Evolutionary conservation across 2,113 vertebrate genomes (phyloP).

Genomic region (Phylloscopus trochiloides): DNA sequence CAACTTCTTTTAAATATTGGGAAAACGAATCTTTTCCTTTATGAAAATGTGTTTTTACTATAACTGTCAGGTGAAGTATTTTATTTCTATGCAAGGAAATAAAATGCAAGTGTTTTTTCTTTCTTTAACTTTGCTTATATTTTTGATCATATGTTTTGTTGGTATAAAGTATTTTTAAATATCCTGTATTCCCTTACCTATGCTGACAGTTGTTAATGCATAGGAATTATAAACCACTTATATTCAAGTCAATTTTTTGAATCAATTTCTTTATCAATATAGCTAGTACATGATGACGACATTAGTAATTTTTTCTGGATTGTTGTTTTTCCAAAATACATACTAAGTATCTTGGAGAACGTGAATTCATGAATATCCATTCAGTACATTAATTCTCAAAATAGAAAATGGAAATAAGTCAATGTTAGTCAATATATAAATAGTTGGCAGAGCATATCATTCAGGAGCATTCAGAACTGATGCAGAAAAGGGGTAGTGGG

Average conservation of each 20-base stretch:
- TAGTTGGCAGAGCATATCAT: neutral
- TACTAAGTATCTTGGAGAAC: neutral
- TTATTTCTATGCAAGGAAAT: neutral
- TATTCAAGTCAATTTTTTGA: neutral
- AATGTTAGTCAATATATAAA: neutral
- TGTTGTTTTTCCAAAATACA: neutral
- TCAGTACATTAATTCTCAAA: neutral
- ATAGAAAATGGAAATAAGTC: conserved; percentile 27
- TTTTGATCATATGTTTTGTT: neutral
- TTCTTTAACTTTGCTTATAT: neutral
- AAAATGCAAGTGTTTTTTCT: accelerated
- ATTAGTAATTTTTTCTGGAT: conserved; percentile 23
- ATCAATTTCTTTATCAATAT: neutral
- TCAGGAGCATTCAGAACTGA: neutral
- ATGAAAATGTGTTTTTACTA: neutral
- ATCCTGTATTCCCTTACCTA: neutral
- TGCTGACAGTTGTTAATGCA: neutral
- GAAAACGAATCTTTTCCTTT: neutral
- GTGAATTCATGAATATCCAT: conserved; percentile 34
- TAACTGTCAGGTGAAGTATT: neutral
- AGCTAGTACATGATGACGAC: neutral
- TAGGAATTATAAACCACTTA: neutral
- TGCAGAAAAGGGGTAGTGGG: neutral
- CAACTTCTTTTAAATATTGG: neutral
- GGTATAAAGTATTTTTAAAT: neutral